Base-by-base conservation (phyloP, 2,113 vertebrate species). In the Pandion haliaetus region DNA sequence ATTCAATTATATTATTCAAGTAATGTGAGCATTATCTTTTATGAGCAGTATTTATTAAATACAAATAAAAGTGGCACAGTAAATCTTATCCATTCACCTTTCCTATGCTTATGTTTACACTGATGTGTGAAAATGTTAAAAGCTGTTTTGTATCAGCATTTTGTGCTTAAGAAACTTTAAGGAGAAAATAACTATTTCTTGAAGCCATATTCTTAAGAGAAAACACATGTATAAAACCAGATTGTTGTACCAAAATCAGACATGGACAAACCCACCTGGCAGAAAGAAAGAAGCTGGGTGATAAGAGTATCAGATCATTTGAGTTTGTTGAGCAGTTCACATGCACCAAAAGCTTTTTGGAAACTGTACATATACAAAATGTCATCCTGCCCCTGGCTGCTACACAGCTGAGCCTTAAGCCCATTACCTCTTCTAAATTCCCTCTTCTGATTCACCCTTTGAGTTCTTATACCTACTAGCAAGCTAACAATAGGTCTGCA, bases 21-120 rank as follows among this genome's bases (percentile, higher is more conserved):
- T 87, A 96, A 96, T 79, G 61, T 74, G 42, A 92, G 11, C 81
- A 42, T 94, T 93, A 76, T 61, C 31, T 86, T 96, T 96, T 92
- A 96, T 69, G 78, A 87, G 61, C 15, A 36, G 32, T 57, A 95
- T 94, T 95, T 95, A 85, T 95, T 76, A 93, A 96, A 92, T 69
- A 82, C 24, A 88, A 96, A 93, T 94, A 84, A 92, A 97, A 90
- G 54, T 57, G 40, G n/a, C 21, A 65, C 14, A 87, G 49, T 82
- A 92, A 95, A 85, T 93, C 62, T 88, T 72, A 44, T 15, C 21
- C 82, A 16, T 59, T 95, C 81, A 67, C 77, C 65, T 91, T 92
- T 79, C 47, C n/a, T 71, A 7, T 57, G 28, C n/a, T 74, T 74
- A 29, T 25, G 5, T 78, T 92, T 89, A 91, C 31, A 45, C 6